Evolutionary conservation across 2,113 vertebrate species (phyloP), one percentile per base, ranked within the genome.

Genomic region (Grus americana): DNA sequence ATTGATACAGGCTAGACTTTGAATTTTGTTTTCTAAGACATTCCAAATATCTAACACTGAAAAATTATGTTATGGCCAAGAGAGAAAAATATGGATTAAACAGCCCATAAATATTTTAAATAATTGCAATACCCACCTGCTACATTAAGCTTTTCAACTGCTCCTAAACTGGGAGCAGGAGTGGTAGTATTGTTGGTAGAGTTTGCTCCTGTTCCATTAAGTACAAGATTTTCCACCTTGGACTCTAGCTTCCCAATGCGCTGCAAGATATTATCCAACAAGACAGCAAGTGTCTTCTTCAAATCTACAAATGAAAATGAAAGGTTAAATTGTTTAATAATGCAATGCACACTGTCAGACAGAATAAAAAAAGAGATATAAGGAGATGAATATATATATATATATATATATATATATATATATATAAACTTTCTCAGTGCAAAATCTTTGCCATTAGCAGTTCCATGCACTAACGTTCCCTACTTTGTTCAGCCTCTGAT

Each of bases 251-350:
- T 99, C 78, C 99, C 99, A 73, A 99, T 99, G 86, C 99, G 98
- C 89, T 99, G 99, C 98, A 99, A 98, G 97, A 99, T 99, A 97
- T 99, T 99, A 96, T 99, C 99, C 97, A 99, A 95, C 75, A 99
- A 97, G 73, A 99, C 99, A 10, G 99, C 99, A 10, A 99, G 98
- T 2, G 99, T 99, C 98, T 99, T 99, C 98, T 99, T 99, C 97
- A 99, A 97, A 97, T 99, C 99, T 99, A 96, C 34, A 97, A 58
- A 62, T 61, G 50, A 75, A 95, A 97, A 94, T 15, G 16, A 5
- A 94, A 87, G 81, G 79, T 88, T 79, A 52, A 85, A 61, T 20
- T 84, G 52, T 27, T 88, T 78, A 94, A 91, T 52, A 92, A 82
- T 42, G 80, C 32, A 71, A 55, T 7, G 23, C 36, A 54, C 12